These are phyloP conservation scores for Zaprionus bogoriensis DNA, from an alignment of 2,888 invertebrate genomes.

Conservation along the genomic window DNA sequence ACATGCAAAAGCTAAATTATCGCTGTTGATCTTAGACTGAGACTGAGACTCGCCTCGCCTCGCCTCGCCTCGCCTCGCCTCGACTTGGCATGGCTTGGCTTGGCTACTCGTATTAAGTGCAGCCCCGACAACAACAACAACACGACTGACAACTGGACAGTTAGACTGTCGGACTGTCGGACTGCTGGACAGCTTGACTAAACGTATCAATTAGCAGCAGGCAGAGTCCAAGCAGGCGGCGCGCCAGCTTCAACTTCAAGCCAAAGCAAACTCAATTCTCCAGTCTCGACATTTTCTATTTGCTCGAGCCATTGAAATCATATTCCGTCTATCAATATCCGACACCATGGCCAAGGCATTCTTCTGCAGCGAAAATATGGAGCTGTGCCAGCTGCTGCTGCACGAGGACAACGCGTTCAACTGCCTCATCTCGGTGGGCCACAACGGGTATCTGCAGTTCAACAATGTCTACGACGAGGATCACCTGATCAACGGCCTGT, in stretches of 20 bases:
- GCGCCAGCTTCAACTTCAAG: neutral
- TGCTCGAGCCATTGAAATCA: neutral
- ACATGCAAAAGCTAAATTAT: slow-evolving; percentile 70
- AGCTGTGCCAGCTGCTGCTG: slow-evolving; percentile 72
- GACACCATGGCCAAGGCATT: slow-evolving; percentile 56
- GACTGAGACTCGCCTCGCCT: too few relatives aligned
- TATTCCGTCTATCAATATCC: neutral
- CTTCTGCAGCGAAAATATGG: slow-evolving; percentile 80
- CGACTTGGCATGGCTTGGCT: slow-evolving; percentile 14
- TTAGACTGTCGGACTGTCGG: slow-evolving; percentile 6
- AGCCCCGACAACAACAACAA: slow-evolving; percentile 21
- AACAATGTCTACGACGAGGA: slow-evolving; percentile 63
- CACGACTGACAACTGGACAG: slow-evolving; percentile 2
- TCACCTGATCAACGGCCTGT: slow-evolving; percentile 56
- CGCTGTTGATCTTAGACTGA: slow-evolving; percentile 62
- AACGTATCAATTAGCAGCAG: slow-evolving; percentile 60
- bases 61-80: too few relatives aligned
- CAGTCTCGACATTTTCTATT: neutral
- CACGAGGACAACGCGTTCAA: slow-evolving; percentile 77
- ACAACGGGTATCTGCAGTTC: slow-evolving; percentile 76
- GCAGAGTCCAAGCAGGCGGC: slow-evolving; percentile 28
- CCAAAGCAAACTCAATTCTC: slow-evolving; percentile 10
- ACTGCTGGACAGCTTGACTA: slow-evolving; percentile 11
- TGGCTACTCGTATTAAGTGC: slow-evolving; percentile 55
- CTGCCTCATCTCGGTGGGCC: slow-evolving; percentile 74